Base-by-base conservation (phyloP, 2,797 vertebrate species). In the Onychomys arenicola region DNA sequence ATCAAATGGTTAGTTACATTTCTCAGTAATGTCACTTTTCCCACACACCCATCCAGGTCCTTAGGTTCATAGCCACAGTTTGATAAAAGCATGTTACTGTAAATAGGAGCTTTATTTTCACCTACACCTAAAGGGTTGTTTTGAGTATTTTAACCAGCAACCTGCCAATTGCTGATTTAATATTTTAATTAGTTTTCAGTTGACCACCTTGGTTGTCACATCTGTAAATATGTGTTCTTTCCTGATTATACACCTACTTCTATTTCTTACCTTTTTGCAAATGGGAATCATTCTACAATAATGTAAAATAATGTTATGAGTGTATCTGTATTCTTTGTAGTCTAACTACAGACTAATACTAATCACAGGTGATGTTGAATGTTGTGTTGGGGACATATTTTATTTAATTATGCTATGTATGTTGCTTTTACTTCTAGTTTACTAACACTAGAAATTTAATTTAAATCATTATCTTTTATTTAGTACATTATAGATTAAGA, bases 11-110 rank as follows among this genome's bases (percentile, higher is more conserved):
- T n/a, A 9, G 32, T 61, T 34, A 11, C 1, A 29, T 10, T 76
- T 29, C 46, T 92, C 25, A 23, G 95, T 6, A 37, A 57, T 52
- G 57, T 34, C 32, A 32, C 5, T 49, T 52, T 37, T 63, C 59
- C 43, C 8, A 12, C 0, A 12, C 1, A 4, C 5, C 61, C 57
- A 9, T 17, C 21, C 55, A n/a, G 25, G 27, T 55, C 16, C 37
- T 75, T 73, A 34, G 32, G 3, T 17, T 83, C 29, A 6, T 0
- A 17, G 19, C 19, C n/a, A 6, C 2, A 9, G 57, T 57, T 43
- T 34, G 34, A 21, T 32, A 11, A 14, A 16, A 12, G 40, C 19
- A 3, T 11, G 55, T 5, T 0, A 5, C 0, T 0, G 0, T 19
- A n/a, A 61, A 10, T 0, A 3, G n/a, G 52, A 46, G 3, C 9